Conservation (phyloP, 2,797 vertebrate genomes). For the Mareca strepera region DNA sequence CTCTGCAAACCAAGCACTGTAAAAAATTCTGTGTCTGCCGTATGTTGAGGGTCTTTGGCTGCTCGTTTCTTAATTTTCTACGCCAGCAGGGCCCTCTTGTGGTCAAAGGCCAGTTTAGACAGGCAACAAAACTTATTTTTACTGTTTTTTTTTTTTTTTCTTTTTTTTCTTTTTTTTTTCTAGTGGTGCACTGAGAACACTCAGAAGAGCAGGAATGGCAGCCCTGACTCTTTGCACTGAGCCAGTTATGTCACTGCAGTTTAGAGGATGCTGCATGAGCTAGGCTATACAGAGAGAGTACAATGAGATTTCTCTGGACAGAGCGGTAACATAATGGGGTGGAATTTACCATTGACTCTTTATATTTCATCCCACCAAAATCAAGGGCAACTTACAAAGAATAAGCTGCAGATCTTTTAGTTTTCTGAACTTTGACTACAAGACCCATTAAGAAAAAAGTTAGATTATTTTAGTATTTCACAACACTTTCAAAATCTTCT, state of each 20-base stretch:
- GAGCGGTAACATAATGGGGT: neutral
- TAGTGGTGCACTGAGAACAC: neutral
- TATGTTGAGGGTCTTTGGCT: neutral
- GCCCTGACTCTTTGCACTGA: neutral
- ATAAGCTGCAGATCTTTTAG: neutral
- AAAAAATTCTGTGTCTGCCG: neutral
- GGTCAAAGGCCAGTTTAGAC: neutral
- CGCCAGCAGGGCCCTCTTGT: slow-evolving; percentile 65
- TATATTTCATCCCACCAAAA: neutral
- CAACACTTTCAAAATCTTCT: neutral
- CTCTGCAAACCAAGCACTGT: neutral
- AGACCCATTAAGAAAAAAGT: neutral
- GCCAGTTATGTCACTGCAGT: neutral
- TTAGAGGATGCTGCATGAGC: neutral
- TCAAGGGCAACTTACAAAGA: neutral
- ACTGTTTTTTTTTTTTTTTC: neutral
- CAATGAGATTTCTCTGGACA: neutral
- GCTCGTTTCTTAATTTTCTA: neutral
- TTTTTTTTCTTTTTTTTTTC: neutral
- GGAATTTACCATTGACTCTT: neutral
- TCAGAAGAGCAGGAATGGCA: neutral
- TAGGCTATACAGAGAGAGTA: neutral
- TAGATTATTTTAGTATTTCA: neutral
- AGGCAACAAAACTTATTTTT: neutral
- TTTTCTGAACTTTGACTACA: neutral